These are phyloP conservation scores for Byasa hedistus DNA, from an alignment of 2,888 invertebrate genomes.

Conservation along the genomic window DNA sequence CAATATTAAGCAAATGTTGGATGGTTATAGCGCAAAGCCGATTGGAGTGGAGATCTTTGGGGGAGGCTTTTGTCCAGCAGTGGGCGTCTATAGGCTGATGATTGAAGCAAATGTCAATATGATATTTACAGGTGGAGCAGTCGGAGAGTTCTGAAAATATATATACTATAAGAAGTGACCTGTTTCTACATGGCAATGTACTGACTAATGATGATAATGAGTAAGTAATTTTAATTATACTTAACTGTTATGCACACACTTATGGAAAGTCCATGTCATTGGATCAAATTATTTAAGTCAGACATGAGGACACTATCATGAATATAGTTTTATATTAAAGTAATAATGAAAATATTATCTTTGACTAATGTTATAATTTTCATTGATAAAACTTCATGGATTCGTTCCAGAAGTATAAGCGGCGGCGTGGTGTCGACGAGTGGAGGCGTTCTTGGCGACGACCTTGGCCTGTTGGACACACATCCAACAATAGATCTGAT, in stretches of 20 bases:
- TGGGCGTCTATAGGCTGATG: too few relatives aligned
- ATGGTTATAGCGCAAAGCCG: too few relatives aligned
- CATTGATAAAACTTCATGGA: conserved; percentile 1
- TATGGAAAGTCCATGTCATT: too few relatives aligned
- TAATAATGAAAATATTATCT: too few relatives aligned
- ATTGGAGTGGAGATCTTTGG: too few relatives aligned
- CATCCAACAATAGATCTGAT: conserved; percentile 70
- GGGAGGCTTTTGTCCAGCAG: too few relatives aligned
- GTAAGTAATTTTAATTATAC: conserved; percentile 41
- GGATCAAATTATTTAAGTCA: too few relatives aligned
- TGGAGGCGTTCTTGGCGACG: conserved; percentile 32
- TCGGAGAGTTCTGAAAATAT: conserved; percentile 60
- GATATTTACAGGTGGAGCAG: conserved; percentile 52
- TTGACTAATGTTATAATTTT: neutral
- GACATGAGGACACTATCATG: too few relatives aligned
- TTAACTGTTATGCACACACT: too few relatives aligned
- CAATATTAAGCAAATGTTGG: too few relatives aligned
- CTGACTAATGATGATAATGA: conserved; percentile 70
- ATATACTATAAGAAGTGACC: conserved; percentile 67
- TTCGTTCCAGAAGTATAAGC: conserved; percentile 17
- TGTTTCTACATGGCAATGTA: conserved; percentile 70
- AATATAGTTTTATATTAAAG: too few relatives aligned
- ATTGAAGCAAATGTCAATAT: neutral
- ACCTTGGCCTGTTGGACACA: conserved; percentile 54
- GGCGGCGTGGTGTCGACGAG: conserved; percentile 31